Base-by-base conservation (phyloP, 2,888 invertebrate genomes). In the Barypeithes pellucidus region DNA sequence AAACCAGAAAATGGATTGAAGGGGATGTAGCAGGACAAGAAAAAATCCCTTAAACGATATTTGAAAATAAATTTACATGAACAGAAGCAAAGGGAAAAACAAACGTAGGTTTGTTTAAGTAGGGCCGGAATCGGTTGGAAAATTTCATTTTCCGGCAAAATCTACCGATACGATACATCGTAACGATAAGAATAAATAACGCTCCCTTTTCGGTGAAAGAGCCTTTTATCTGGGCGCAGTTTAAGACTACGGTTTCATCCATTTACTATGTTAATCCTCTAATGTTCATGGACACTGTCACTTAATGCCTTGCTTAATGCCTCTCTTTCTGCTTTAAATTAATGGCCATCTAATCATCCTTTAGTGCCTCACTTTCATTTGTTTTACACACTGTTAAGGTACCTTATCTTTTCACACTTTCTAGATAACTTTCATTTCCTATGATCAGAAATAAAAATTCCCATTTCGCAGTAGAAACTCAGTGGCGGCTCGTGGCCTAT, bases 231-330 rank as follows among this genome's bases (percentile, higher is more conserved):
- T 81, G 80, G 79, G 79, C 78, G 79, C 81, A 82, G 81, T 83
- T 80, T 82, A 77, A 73, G 75, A 79, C 82, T 80, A 81, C 80
- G 80, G 81, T 82, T 83, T 83, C 83, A 84, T 83, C 84, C 83
- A 84, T 84, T 84, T 83, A 84, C 83, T 82, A 83, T 83, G 84
- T 84, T 84, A 85, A 85, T 85, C 84, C 84, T 76, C 82, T 81
- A 81, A 82, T 81, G 76, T 84, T 83, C 84, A 84, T 82, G 84
- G 82, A 83, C 84, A 83, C 79, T 81, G 83, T 84, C 84, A 84
- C 83, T 83, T 83, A 84, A 84, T 82, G 78, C 82, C 78, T 78
- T 60, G 43, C 29, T 80, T 83, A 84, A 84, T 82, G 81, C 82
- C 79, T 81, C 79, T 69, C 79, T 79, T 79, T 74, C 74, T 72